These are phyloP conservation scores for Dendrolimus houi DNA, from an alignment of 2,888 invertebrate genomes.

Conservation along the genomic window DNA sequence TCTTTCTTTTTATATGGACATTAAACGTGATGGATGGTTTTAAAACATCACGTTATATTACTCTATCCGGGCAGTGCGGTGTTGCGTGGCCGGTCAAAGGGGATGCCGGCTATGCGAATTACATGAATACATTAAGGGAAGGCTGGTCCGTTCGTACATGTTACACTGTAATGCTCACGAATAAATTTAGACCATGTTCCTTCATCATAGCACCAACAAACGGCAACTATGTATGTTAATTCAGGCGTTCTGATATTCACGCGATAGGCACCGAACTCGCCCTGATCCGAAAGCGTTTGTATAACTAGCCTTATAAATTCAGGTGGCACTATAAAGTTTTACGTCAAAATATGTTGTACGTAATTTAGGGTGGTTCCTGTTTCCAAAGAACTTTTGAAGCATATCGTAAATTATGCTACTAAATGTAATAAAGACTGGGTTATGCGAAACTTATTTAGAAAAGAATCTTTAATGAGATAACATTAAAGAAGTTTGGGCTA, in stretches of 20 bases:
- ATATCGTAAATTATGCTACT: background rate
- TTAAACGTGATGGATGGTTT: conserved; percentile 74
- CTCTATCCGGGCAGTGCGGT: conserved; percentile 67
- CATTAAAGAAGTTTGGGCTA: conserved; percentile 31
- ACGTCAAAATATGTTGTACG: conserved; percentile 14
- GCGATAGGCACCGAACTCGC: conserved; percentile 13
- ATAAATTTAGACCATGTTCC: conserved; percentile 70
- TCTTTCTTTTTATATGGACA: conserved; percentile 69
- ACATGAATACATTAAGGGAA: conserved; percentile 76
- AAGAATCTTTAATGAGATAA: conserved; percentile 9
- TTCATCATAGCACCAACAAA: conserved; percentile 55
- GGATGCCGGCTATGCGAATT: conserved; percentile 75
- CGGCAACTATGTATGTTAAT: conserved; percentile 57
- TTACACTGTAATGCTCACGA: conserved; percentile 72
- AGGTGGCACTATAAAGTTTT: background rate
- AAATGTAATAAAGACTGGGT: too few relatives aligned
- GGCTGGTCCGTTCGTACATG: conserved; percentile 65
- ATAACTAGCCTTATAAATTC: background rate
- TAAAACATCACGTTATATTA: conserved; percentile 74
- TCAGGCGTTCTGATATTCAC: conserved; percentile 43
- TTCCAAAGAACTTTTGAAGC: background rate
- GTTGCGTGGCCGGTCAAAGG: conserved; percentile 76
- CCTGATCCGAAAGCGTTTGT: conserved; percentile 7
- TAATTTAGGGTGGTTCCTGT: conserved; percentile 13
- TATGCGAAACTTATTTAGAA: too few relatives aligned